These are phyloP conservation scores for Antrozous pallidus DNA, from an alignment of 2,797 vertebrate genomes.

Conservation along the genomic window DNA sequence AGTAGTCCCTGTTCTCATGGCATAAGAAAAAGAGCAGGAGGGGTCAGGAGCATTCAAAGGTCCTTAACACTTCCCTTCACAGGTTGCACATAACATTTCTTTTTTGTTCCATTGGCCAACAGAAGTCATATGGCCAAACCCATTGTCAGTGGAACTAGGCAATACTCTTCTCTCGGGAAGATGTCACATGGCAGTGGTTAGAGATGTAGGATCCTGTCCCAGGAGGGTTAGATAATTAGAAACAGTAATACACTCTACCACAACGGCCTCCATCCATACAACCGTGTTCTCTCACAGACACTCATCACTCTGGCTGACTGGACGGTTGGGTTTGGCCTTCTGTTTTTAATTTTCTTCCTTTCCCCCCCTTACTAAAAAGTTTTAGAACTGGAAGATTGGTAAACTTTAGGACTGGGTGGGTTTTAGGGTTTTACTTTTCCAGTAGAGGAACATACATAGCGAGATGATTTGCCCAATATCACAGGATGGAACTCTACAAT, in stretches of 20 bases:
- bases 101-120: background rate
- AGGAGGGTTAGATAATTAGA: background rate
- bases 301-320: rapidly evolving
- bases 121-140: background rate
- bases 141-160: background rate
- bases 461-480: background rate
- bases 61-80: background rate
- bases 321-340: background rate
- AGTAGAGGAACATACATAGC: background rate
- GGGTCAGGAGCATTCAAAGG: background rate
- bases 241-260: rapidly evolving
- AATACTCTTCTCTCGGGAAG: rapidly evolving
- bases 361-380: background rate
- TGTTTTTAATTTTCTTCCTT: background rate
- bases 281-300: rapidly evolving
- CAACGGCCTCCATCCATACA: rapidly evolving
- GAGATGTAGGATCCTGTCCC: background rate
- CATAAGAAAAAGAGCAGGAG: background rate
- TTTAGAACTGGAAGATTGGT: background rate
- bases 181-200: rapidly evolving
- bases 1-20: background rate
- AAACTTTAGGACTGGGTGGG: background rate
- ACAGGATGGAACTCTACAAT: background rate
- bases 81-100: background rate
- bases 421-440: background rate